Evolutionary conservation across 1,140 invertebrate genomes (phyloP).

Genomic region (Homarus americanus): DNA sequence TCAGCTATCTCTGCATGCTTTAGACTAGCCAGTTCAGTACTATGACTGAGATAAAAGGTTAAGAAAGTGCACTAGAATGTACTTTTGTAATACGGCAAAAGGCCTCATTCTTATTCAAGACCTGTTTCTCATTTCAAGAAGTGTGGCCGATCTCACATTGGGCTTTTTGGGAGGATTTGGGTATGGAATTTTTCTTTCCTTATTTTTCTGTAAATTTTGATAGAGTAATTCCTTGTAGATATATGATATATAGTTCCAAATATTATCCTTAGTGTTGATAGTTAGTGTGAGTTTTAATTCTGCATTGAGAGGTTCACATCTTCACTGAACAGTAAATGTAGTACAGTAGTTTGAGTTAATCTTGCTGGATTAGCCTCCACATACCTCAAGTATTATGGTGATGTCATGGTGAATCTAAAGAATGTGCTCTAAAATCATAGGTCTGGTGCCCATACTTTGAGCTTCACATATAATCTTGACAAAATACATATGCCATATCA

Average conservation of each 20-base stretch:
- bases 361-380: no score
- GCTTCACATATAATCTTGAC: no score
- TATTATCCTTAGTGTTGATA: no score
- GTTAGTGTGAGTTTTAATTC: no score
- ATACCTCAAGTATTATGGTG: no score
- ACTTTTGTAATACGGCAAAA: neutral
- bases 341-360: no score
- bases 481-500: no score
- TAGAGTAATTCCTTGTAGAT: neutral
- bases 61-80: neutral
- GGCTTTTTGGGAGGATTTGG: slow-evolving; percentile 78
- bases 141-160: slow-evolving; percentile 80
- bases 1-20: neutral
- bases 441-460: no score
- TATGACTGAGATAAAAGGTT: neutral
- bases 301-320: no score
- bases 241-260: neutral
- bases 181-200: slow-evolving; percentile 57
- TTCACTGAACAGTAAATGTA: no score
- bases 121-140: slow-evolving; percentile 74
- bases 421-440: no score
- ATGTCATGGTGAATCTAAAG: no score
- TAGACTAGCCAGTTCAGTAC: neutral
- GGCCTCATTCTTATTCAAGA: neutral
- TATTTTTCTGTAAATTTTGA: slow-evolving; percentile 33